phyloP scores from a whole-genome alignment of 2,113 vertebrate genomes.

The Erinaceus europaeus region DNA sequence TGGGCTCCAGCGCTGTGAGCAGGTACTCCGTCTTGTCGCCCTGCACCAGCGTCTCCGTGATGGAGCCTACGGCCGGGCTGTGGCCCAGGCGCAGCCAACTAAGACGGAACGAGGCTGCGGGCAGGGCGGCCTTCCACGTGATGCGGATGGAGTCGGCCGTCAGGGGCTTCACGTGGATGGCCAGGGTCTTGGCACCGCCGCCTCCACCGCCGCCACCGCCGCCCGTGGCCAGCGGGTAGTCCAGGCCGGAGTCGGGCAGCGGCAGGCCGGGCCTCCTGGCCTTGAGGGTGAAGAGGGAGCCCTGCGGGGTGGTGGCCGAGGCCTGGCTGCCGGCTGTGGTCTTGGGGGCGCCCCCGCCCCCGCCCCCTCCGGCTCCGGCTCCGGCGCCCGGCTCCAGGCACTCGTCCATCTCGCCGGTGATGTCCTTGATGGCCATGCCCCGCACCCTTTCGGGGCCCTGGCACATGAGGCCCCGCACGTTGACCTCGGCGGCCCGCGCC shows the following conservation, averaged over 20 bases:
- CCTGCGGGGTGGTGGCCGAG: conserved; percentile 87
- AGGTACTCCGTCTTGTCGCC: conserved; percentile 93
- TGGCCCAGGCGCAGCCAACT: conserved; percentile 92
- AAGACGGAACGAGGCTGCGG: conserved; percentile 89
- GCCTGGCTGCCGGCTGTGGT: conserved; percentile 74
- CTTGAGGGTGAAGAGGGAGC: conserved; percentile 91
- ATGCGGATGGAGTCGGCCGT: conserved; percentile 91
- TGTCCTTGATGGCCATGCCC: conserved; percentile 90
- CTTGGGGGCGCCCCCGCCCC: conserved; percentile 70
- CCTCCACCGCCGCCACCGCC: too few species aligned
- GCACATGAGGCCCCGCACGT: conserved; percentile 92
- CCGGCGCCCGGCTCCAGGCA: conserved; percentile 83
- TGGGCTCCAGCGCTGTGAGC: conserved; percentile 89
- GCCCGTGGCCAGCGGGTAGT: conserved; percentile 87
- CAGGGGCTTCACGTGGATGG: conserved; percentile 90
- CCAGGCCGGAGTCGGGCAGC: conserved; percentile 88
- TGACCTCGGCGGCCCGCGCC: conserved; percentile 86
- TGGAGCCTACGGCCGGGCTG: conserved; percentile 89
- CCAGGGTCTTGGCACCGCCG: conserved; percentile 88
- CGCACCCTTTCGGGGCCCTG: conserved; percentile 90
- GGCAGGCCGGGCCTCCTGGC: conserved; percentile 88
- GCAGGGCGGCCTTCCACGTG: conserved; percentile 89
- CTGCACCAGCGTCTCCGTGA: conserved; percentile 93
- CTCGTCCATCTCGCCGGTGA: conserved; percentile 91
- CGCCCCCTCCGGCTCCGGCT: conserved; percentile 18